Evolutionary conservation across 2,888 invertebrate species (phyloP), one percentile per base, ranked within the genome.

Genomic region (Odontomyia ornata): DNA sequence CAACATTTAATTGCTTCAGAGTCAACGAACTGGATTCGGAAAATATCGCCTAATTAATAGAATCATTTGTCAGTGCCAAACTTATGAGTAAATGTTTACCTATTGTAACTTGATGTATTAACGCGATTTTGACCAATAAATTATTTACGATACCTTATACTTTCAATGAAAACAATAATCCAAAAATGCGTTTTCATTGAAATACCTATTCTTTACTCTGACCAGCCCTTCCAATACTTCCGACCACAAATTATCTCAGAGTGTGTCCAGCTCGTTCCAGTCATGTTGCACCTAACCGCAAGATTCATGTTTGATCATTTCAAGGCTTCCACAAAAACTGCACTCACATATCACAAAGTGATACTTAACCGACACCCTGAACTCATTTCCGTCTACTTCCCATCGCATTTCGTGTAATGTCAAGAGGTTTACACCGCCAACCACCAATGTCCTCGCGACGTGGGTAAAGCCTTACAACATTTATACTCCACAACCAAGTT

Each of bases 231-330:
- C 21, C 7, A 18, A 1, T 27, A 36, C 65, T 36, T 65, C 65
- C 65, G 36, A 65, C 36, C 65, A 36, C 18, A 13, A 47, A 69
- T 69, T 69, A 25, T 56, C 28, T 21, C 73, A 18, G 23, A 57
- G 73, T 73, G 73, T 73, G 73, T 73, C 73, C 73, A 60, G 18
- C 73, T 73, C 57, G 23, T 43, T 73, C 23, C 73, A 36, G 27
- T 1, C 21, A 11, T 30, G 60, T 60, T 60, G n/a, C 73, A 73
- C 21, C 36, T 11, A 57, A 73, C 73, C 73, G 57, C 73, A 73
- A 60, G 36, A 60, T 43, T 0, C 73, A 60, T 60, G 73, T 73
- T n/a, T 36, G 36, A 36, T 52, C 21, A 73, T 60, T 60, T 52
- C 56, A 73, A 73, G 60, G 60, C 57, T 73, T 73, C 73, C 30